phyloP scores from a whole-genome alignment of 2,113 vertebrate species.

The Chamaea fasciata region DNA sequence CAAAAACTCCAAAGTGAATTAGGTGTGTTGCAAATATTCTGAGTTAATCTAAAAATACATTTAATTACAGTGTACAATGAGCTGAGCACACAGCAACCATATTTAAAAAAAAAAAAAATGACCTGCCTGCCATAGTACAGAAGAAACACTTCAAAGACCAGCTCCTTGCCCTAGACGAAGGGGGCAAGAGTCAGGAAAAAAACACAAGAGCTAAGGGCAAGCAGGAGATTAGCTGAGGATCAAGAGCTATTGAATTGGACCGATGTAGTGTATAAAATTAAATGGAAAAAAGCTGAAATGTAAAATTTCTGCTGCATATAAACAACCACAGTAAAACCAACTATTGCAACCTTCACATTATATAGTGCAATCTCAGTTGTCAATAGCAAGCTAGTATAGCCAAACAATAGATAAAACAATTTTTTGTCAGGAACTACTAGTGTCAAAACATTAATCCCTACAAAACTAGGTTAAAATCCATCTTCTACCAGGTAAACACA shows the following conservation, averaged over 20 bases:
- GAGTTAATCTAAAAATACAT: neutral
- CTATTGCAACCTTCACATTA: constrained; percentile 8
- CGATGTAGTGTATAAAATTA: neutral
- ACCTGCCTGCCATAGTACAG: neutral
- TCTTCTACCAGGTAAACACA: neutral
- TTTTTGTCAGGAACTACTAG: neutral
- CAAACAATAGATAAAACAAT: neutral
- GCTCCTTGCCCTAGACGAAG: neutral
- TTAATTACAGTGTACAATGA: neutral
- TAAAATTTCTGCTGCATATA: neutral
- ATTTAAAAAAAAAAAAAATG: neutral
- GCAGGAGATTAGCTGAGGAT: neutral
- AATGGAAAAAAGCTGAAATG: neutral
- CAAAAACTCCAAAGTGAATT: neutral
- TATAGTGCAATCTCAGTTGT: constrained; percentile 7
- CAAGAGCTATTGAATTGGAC: neutral
- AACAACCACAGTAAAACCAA: neutral
- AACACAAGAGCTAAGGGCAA: neutral
- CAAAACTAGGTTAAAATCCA: neutral
- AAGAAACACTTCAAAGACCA: neutral
- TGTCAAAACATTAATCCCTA: neutral
- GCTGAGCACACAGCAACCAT: neutral
- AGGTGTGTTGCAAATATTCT: neutral
- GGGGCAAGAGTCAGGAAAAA: neutral
- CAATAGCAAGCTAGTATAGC: neutral